These are phyloP conservation scores for Corvus moneduloides DNA, from an alignment of 2,113 vertebrate genomes.

Conservation along the genomic window DNA sequence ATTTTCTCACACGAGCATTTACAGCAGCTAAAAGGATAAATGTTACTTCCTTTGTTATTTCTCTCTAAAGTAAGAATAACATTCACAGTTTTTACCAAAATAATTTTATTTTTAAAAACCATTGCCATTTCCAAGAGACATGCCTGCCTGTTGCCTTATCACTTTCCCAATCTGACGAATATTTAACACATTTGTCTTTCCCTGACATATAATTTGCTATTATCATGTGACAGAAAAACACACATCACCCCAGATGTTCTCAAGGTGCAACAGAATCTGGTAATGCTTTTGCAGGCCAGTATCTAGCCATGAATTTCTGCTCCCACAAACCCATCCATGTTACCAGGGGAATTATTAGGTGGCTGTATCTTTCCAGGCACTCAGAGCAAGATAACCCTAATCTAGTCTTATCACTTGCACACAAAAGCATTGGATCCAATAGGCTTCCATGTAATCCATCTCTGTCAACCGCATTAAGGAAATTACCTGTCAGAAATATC, in stretches of 20 bases:
- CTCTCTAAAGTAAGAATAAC: not conserved
- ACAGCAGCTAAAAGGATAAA: not conserved
- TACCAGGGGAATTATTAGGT: conserved; percentile 82
- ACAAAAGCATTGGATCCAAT: conserved; percentile 79
- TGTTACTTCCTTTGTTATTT: not conserved
- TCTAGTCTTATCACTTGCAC: conserved; percentile 78
- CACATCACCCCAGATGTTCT: conserved; percentile 51
- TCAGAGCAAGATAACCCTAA: conserved; percentile 79
- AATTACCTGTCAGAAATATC: conserved; percentile 89
- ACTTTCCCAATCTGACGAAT: not conserved
- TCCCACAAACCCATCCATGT: conserved; percentile 59
- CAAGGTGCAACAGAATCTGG: conserved; percentile 40
- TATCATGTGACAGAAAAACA: not conserved
- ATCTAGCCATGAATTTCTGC: conserved; percentile 51
- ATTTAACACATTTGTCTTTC: conserved; percentile 36
- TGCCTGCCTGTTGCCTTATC: not conserved
- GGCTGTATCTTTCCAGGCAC: conserved; percentile 70
- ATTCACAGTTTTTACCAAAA: not conserved
- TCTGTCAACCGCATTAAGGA: conserved; percentile 88
- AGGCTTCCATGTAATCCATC: conserved; percentile 82
- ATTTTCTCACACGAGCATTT: not conserved
- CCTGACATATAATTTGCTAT: conserved; percentile 42
- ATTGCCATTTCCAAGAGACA: not conserved
- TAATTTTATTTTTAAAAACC: not conserved
- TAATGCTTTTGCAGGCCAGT: conserved; percentile 32